phyloP scores from a whole-genome alignment of 1,140 invertebrate genomes.

The Chymomyza costata region DNA sequence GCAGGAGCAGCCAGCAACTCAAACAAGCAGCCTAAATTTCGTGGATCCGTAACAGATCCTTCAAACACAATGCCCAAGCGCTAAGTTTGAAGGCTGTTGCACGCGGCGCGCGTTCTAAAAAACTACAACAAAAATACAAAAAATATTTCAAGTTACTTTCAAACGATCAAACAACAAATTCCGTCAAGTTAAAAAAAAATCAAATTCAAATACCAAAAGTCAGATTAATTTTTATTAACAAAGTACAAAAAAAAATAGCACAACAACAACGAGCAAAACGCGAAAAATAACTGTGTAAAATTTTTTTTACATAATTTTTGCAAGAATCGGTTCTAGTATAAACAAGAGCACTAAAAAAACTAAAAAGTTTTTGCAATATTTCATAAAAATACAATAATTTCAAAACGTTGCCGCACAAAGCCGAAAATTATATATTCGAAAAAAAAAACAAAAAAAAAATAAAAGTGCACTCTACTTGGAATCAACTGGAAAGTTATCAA shows the following conservation, averaged over 20 bases:
- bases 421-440: conserved; percentile 21
- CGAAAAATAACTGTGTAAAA: conserved; percentile 30
- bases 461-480: conserved; percentile 32
- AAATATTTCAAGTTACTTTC: conserved; percentile 28
- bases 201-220: conserved; percentile 59
- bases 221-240: conserved; percentile 67
- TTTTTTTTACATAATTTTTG: conserved; percentile 35
- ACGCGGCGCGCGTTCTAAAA: conserved; percentile 35
- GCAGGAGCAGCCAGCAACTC: conserved; percentile 34
- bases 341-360: conserved; percentile 1
- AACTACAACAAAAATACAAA: conserved; percentile 2
- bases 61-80: conserved; percentile 48
- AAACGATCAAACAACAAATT: conserved; percentile 32
- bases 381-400: conserved; percentile 5
- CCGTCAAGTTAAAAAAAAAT: conserved; percentile 40
- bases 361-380: conserved; percentile 7
- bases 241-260: conserved; percentile 17
- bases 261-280: conserved; percentile 30
- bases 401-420: conserved; percentile 26
- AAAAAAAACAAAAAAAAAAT: conserved; percentile 21
- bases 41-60: conserved; percentile 39
- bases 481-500: conserved; percentile 56
- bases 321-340: conserved; percentile 52
- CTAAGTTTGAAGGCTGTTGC: conserved; percentile 47
- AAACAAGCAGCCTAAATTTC: conserved; percentile 32